Evolutionary conservation across 2,888 invertebrate genomes (phyloP).

Genomic region (Drepana falcataria): DNA sequence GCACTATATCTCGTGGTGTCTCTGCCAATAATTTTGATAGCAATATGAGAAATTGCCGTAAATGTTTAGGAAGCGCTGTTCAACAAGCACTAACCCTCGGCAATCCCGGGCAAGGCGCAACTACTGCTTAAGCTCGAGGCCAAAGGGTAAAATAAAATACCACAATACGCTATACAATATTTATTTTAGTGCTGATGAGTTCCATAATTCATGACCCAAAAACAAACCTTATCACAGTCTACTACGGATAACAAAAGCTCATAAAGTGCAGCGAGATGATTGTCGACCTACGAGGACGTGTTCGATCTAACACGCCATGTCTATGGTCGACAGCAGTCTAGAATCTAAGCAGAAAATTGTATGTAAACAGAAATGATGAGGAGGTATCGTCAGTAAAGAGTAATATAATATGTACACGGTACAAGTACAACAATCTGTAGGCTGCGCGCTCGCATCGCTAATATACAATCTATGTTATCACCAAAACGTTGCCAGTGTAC

Average conservation of each 20-base stretch:
- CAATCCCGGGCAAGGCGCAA: not conserved
- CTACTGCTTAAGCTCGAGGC: not conserved
- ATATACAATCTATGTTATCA: conserved; percentile 34
- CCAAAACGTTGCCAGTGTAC: conserved; percentile 43
- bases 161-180: conserved; percentile 42
- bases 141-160: conserved; percentile 13
- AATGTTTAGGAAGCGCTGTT: too few species aligned
- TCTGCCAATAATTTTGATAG: too few species aligned
- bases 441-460: conserved; percentile 11
- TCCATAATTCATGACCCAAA: conserved; percentile 43
- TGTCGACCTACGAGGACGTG: not conserved
- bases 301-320: too few species aligned
- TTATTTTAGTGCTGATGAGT: conserved; percentile 58
- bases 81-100: too few species aligned
- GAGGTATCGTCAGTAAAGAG: conserved; percentile 20
- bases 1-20: too few species aligned
- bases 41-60: too few species aligned
- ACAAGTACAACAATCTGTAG: conserved; percentile 17
- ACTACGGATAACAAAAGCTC: conserved; percentile 31
- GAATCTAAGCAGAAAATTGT: too few species aligned
- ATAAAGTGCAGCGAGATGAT: not conserved
- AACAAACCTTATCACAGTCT: conserved; percentile 54
- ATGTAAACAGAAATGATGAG: conserved; percentile 16
- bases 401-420: conserved; percentile 24
- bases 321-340: too few species aligned